Base-by-base conservation (phyloP, 1,140 invertebrate genomes). In the Metopolophium dirhodum region DNA sequence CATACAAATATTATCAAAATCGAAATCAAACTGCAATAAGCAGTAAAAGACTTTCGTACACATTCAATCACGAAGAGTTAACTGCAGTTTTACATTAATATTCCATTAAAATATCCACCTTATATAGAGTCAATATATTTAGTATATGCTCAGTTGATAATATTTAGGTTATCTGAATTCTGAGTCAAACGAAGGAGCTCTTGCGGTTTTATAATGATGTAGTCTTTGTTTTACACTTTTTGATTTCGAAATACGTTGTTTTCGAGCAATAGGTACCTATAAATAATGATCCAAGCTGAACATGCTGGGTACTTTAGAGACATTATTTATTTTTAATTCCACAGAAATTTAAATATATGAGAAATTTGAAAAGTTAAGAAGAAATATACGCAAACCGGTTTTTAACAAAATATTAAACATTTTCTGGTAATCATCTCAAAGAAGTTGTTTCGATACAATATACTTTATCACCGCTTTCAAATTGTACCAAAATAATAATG, bases 141-240 rank as follows among this genome's bases (percentile, higher is more conserved):
- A n/a, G 14, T 18, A n/a, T 77, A 18, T 77, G 18, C 30, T 77
- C 61, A 18, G 30, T 68, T n/a, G n/a, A n/a, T n/a, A 68, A 68
- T 68, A 68, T n/a, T n/a, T 77, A 77, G n/a, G n/a, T 35, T n/a
- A 77, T 77, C 61, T 77, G 61, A n/a, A 77, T 77, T 77, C n/a
- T 18, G 22, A 77, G 61, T n/a, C 61, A 77, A 77, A 14, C n/a
- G 30, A 35, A 1, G 14, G 61, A 77, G n/a, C 61, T 77, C 3
- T 77, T 77, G 61, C 30, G 30, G 30, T 77, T 77, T 77, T 77
- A 77, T 77, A 77, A 77, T 77, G 61, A 77, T 77, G 61, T 77
- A 77, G n/a, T 77, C 61, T 77, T 77, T n/a, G 61, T 77, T 77
- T 77, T 77, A 77, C n/a, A 77, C 61, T 18, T 77, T 77, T 77